Evolutionary conservation across 2,797 vertebrate species (phyloP), one percentile per base, ranked within the genome.

Genomic region (Enteromius viviparus): DNA sequence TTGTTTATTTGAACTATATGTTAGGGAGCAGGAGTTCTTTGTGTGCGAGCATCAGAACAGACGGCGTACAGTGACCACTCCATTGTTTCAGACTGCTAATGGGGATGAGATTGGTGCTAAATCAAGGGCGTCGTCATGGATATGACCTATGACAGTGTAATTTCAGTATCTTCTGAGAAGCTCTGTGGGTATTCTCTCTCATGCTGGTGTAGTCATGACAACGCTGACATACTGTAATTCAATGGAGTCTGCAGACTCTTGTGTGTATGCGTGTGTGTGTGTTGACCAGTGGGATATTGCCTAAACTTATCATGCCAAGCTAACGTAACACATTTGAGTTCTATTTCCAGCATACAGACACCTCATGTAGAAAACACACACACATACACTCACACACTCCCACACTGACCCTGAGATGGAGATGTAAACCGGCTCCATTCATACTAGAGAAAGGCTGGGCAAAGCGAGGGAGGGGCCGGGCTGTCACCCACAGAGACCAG

Each of bases 351-450:
- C 8, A 47, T 60, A 55, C 12, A 21, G 23, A 77, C 10, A 29
- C 84, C 32, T 64, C 32, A n/a, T 58, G 77, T 10, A 69, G 12
- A 76, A 79, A 72, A 58, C 42, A 81, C 19, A 70, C 65, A 78
- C n/a, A 70, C 42, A 75, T 17, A 72, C 21, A 60, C 37, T 23
- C 66, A 45, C 81, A 81, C 72, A 72, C 58, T 74, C 62, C 66
- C 76, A 80, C 80, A 65, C 76, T 78, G 82, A 86, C 83, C 80
- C 45, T 86, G 81, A 81, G 81, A 91, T 90, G 72, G 91, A 92
- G 92, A 91, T 91, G 92, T 94, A 91, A 93, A 93, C 94, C 90
- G 91, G 94, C 92, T 94, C 93, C 92, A 93, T 96, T 97, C 94
- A 96, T 88, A 91, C 87, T 86, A 92, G 92, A 96, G 93, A 96